These are phyloP conservation scores for Rousettus madagascariensis DNA, from an alignment of 2,797 vertebrate genomes.

Conservation along the genomic window DNA sequence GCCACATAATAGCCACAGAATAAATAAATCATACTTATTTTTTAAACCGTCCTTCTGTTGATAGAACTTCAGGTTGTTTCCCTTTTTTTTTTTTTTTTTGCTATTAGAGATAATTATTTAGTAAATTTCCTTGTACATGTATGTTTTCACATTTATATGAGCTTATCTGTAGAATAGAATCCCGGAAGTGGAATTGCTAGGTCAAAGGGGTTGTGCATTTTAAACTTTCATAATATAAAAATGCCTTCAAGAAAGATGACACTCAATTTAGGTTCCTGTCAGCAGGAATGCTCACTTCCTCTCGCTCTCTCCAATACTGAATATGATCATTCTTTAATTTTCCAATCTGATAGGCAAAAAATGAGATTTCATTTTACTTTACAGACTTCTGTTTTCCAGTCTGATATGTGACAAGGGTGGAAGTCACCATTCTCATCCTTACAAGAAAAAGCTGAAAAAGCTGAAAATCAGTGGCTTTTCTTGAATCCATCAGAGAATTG, in stretches of 20 bases:
- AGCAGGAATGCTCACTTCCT: slow-evolving; percentile 1
- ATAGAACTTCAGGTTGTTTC: background rate
- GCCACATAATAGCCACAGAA: background rate
- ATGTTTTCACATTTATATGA: background rate
- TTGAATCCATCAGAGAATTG: background rate
- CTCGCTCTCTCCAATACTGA: background rate
- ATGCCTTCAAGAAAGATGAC: background rate
- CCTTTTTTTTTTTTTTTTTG: background rate
- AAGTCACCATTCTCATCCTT: background rate
- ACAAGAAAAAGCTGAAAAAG: background rate
- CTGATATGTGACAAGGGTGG: background rate
- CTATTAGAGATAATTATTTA: background rate
- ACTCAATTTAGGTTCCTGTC: background rate
- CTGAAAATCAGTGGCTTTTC: slow-evolving; percentile 1
- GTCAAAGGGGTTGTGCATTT: background rate
- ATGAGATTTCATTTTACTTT: background rate
- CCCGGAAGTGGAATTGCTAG: background rate
- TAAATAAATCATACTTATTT: background rate
- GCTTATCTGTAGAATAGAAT: background rate
- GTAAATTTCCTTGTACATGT: background rate
- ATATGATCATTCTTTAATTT: slow-evolving; percentile 36
- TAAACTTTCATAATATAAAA: slow-evolving; percentile 46
- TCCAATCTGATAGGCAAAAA: background rate
- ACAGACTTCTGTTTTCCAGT: background rate
- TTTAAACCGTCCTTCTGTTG: background rate